Base-by-base conservation (phyloP, 2,113 vertebrate species). In the Rhinogobius similis region DNA sequence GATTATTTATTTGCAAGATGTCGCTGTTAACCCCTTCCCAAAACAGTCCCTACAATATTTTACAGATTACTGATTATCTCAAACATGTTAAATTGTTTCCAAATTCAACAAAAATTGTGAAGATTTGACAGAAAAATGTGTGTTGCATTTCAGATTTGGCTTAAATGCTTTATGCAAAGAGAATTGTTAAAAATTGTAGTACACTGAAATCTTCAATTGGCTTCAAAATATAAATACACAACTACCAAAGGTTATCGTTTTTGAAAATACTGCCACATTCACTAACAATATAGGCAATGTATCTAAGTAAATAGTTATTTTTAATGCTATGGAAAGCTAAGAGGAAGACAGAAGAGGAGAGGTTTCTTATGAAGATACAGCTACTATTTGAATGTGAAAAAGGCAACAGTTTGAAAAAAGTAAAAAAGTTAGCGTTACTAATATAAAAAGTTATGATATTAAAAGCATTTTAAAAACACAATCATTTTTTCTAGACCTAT, bases 401-500 rank as follows among this genome's bases (percentile, higher is more conserved):
- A 86, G 78, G 84, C 84, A 88, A 82, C 68, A 4, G 82, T 78
- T 83, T 36, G 62, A 77, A 82, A 69, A 64, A 65, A 76, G 69
- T 81, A 82, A 76, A 86, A 82, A 84, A 70, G 71, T 71, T 76
- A 81, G 78, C 59, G 44, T 55, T 13, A 55, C 76, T 63, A 63
- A 84, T 86, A 87, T 72, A 86, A 88, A 87, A 80, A 86, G 81
- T 77, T 83, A 86, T 86, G 86, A 65, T 89, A 88, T 86, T 82
- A 88, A 88, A 86, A 84, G 72, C 67, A 69, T 59, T 79, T 82
- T 73, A 69, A 86, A 82, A 38, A 53, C 56, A 84, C 70, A 67
- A 63, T 80, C 68, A 2, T 32, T 88, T 39, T 67, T 83, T 70
- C 72, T 85, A 84, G 75, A 83, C 41, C 77, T 79, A 86, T 75